phyloP scores from a whole-genome alignment of 2,113 vertebrate genomes.

The Callipepla californica region DNA sequence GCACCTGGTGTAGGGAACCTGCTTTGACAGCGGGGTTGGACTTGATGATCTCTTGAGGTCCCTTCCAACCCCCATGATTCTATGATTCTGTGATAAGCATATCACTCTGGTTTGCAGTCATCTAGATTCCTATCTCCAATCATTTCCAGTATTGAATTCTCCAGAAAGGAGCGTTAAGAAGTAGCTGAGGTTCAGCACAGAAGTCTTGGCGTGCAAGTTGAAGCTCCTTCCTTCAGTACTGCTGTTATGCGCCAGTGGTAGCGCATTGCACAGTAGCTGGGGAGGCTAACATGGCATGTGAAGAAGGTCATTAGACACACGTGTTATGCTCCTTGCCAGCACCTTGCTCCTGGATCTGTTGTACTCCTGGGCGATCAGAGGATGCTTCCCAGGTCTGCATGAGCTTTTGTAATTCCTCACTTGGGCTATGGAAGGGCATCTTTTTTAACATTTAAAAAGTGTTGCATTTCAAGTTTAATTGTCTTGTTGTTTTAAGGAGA shows the following conservation, averaged over 20 bases:
- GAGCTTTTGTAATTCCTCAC: background rate
- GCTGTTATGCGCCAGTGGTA: background rate
- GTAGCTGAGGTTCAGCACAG: background rate
- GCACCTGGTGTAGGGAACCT: background rate
- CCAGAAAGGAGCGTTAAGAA: background rate
- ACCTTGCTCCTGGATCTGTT: background rate
- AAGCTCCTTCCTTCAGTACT: fast-evolving
- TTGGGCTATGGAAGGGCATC: background rate
- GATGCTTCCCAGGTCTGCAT: background rate
- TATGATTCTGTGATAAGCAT: background rate
- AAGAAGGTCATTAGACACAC: background rate
- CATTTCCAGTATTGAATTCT: background rate
- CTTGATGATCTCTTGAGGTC: too few species aligned
- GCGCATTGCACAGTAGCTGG: background rate
- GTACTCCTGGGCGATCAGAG: background rate
- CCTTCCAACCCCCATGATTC: too few species aligned
- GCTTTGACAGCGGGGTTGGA: too few species aligned
- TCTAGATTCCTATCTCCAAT: constrained; percentile 22
- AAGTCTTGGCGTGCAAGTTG: background rate
- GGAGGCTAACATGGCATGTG: background rate
- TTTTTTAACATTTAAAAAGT: background rate
- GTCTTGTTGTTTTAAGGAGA: background rate
- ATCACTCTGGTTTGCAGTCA: background rate
- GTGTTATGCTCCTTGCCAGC: background rate
- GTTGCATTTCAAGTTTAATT: background rate